Evolutionary conservation across 2,113 vertebrate species (phyloP), one percentile per base, ranked within the genome.

Genomic region (Dicaeum eximium): DNA sequence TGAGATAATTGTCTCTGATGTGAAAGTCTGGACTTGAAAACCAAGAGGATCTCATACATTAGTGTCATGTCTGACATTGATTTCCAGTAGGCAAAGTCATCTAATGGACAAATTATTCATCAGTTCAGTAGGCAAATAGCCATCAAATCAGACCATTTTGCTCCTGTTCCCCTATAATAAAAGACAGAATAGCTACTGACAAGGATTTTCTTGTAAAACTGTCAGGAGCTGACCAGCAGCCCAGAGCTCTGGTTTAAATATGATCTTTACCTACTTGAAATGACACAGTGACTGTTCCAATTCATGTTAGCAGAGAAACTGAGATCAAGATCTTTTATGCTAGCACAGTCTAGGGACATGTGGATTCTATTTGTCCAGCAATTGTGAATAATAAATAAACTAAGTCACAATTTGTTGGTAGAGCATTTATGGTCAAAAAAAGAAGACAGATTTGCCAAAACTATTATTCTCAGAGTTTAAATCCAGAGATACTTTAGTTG

Each of bases 321-420:
- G 27, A 67, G 74, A 85, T 88, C 42, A 86, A 90, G 80, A 51
- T 56, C n/a, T 78, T 89, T 92, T 80, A 31, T 83, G 56, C 67
- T 74, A 91, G 47, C 13, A 13, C 85, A 88, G 15, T 65, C 56
- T 67, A 77, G 69, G 78, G 56, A 88, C 92, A 94, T 93, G 80
- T 90, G 75, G 64, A 71, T 94, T 94, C 79, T 73, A 88, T 96
- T 95, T 96, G 69, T 42, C 47, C 44, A 71, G 85, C 56, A 93
- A 88, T 92, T 94, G 75, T 51, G 85, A 74, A 51, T 88, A 90
- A 91, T 83, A 92, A 95, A 92, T 86, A 90, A 88, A 86, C 13
- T 37, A 86, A 91, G 51, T 86, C 72, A 82, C 66, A 94, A 54
- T 88, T 87, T 87, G 72, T 92, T 96, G 81, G 84, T 87, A 81